A percentile compares a stretch with the other conserved stretches of the same genome.
Evolutionary conservation across 2,797 vertebrate genomes (phyloP).

Genomic region (Peromyscus attwateri): DNA sequence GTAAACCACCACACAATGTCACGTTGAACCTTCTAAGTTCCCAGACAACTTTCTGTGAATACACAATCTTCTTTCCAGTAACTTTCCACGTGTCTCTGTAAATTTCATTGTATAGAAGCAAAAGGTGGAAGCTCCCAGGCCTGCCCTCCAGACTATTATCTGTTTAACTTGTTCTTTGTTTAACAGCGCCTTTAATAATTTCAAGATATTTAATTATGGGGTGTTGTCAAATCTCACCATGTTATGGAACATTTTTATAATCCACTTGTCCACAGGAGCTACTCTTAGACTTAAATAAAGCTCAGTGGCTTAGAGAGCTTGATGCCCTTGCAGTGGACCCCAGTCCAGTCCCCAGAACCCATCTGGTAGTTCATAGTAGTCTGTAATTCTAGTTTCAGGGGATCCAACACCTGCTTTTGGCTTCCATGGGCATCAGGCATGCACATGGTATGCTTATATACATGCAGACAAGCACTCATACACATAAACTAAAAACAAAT

Average conservation of each 20-base stretch:
- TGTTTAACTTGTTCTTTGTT: not conserved
- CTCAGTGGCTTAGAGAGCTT: not conserved
- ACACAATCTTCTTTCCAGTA: not conserved
- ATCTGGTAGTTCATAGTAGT: not conserved
- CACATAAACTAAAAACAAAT: not conserved
- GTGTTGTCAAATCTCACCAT: not conserved
- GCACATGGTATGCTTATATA: not conserved
- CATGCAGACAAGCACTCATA: not conserved
- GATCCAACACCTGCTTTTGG: not conserved
- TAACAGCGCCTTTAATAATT: not conserved
- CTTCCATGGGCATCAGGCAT: not conserved
- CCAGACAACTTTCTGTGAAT: not conserved
- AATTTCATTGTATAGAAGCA: not conserved
- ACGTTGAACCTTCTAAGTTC: not conserved
- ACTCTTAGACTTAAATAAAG: not conserved
- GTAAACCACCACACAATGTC: not conserved
- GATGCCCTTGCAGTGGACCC: not conserved
- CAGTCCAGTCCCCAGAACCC: not conserved
- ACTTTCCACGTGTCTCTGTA: not conserved
- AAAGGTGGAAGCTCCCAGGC: not conserved
- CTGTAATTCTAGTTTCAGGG: not conserved
- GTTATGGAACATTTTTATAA: not conserved
- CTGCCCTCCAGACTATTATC: not conserved
- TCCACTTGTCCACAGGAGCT: not conserved
- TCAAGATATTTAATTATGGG: not conserved